Conservation (phyloP, 2,888 invertebrate genomes). For the Nomada lathburiana region DNA sequence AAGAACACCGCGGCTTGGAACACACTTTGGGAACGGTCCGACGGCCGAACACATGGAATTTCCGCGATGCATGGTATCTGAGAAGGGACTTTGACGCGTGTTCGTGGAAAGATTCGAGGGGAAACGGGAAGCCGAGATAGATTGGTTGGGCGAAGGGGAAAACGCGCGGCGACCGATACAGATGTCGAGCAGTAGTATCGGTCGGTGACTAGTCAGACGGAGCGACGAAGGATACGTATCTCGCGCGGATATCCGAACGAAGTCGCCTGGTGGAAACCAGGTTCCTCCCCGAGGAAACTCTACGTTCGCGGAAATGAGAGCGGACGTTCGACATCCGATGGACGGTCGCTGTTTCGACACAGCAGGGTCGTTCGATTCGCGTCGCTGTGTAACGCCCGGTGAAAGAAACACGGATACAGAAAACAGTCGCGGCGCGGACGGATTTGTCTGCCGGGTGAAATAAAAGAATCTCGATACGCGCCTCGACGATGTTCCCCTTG, state of each 20-base stretch:
- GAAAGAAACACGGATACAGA: neutral
- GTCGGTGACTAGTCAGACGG: slow-evolving; percentile 30
- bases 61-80: neutral
- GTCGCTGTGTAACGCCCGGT: neutral
- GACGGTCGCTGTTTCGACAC: slow-evolving; percentile 14
- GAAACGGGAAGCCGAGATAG: neutral
- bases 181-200: slow-evolving; percentile 17
- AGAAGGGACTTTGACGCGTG: neutral
- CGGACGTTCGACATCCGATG: neutral
- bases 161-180: slow-evolving; percentile 1
- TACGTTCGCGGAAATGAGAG: slow-evolving; percentile 23
- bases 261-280: neutral
- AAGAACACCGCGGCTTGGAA: neutral
- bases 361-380: slow-evolving; percentile 28
- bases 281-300: slow-evolving; percentile 1
- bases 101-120: neutral
- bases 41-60: neutral
- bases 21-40: too few species aligned
- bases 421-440: too few species aligned
- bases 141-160: neutral
- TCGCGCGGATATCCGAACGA: slow-evolving; percentile 1
- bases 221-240: slow-evolving; percentile 13
- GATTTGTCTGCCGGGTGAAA: too few species aligned
- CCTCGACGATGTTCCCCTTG: too few species aligned
- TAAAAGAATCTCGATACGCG: too few species aligned